Conservation (phyloP, 1,140 invertebrate genomes). For the Nasonia giraulti region DNA sequence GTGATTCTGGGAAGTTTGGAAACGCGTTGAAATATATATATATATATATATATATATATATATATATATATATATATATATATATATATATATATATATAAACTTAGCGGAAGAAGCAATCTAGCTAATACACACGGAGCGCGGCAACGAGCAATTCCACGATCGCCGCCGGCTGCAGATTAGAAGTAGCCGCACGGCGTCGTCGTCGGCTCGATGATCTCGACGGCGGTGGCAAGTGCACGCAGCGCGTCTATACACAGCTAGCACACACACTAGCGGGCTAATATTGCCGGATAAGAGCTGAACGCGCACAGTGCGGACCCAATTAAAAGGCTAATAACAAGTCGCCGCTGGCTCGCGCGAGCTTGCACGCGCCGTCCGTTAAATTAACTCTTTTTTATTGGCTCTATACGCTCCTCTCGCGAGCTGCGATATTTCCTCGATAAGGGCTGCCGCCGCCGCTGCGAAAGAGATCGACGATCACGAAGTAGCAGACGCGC, state of each 20-base stretch:
- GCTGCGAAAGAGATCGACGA: slow-evolving; percentile 8
- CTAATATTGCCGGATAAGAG: slow-evolving; percentile 46
- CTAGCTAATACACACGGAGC: background rate
- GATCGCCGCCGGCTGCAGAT: slow-evolving; percentile 37
- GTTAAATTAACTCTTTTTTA: slow-evolving; percentile 50
- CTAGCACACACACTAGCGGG: background rate
- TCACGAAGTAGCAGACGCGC: slow-evolving; percentile 31
- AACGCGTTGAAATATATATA: too few species aligned
- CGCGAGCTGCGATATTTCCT: slow-evolving; percentile 32
- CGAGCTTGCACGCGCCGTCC: slow-evolving; percentile 63
- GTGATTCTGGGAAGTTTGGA: too few species aligned
- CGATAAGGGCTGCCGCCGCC: slow-evolving; percentile 29
- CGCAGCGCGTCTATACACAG: background rate
- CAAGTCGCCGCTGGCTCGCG: slow-evolving; percentile 58
- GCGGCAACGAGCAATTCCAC: slow-evolving; percentile 21
- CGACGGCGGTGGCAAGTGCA: background rate
- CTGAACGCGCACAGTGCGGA: background rate
- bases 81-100: too few species aligned
- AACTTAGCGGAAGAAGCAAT: too few species aligned
- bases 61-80: too few species aligned
- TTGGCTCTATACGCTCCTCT: slow-evolving; percentile 3
- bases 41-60: too few species aligned
- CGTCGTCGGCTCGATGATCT: background rate
- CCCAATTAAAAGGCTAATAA: slow-evolving; percentile 52
- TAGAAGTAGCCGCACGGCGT: background rate